Evolutionary conservation across 2,113 vertebrate genomes (phyloP).

Genomic region (Macroglossus sobrinus): DNA sequence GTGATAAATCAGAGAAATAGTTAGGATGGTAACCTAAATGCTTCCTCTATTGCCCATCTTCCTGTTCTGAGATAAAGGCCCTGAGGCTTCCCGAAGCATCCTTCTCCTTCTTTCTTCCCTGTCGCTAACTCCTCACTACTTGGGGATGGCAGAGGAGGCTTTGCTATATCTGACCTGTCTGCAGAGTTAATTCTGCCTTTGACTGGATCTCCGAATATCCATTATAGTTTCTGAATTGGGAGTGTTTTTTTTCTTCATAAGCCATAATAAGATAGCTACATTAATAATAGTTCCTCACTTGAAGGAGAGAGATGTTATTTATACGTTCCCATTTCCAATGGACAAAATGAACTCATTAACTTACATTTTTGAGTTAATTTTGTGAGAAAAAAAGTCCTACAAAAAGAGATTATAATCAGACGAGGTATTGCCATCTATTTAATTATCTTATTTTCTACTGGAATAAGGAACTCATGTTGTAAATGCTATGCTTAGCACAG

Average conservation of each 20-base stretch:
- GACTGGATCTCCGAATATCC: neutral
- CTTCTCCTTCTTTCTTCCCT: neutral
- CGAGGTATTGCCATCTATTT: neutral
- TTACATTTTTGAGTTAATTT: constrained; percentile 47
- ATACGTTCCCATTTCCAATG: neutral
- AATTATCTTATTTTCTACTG: constrained; percentile 17
- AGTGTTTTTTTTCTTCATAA: neutral
- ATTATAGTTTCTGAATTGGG: neutral
- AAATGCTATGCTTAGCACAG: neutral
- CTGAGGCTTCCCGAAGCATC: neutral
- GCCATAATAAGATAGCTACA: neutral
- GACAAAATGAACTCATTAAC: constrained; percentile 4
- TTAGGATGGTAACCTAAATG: neutral
- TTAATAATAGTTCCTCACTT: neutral
- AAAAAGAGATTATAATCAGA: neutral
- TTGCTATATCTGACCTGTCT: neutral
- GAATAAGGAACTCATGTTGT: neutral
- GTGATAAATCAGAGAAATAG: neutral
- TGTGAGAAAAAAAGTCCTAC: neutral
- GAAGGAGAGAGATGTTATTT: neutral
- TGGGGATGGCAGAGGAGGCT: neutral
- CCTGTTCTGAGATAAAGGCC: neutral
- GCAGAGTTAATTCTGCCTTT: neutral
- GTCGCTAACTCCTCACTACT: neutral
- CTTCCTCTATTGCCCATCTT: neutral